Percentiles rank a stretch among this genome's conserved stretches.
These are phyloP conservation scores for Pyralis farinalis DNA, from an alignment of 2,888 invertebrate genomes.

Conservation along the genomic window DNA sequence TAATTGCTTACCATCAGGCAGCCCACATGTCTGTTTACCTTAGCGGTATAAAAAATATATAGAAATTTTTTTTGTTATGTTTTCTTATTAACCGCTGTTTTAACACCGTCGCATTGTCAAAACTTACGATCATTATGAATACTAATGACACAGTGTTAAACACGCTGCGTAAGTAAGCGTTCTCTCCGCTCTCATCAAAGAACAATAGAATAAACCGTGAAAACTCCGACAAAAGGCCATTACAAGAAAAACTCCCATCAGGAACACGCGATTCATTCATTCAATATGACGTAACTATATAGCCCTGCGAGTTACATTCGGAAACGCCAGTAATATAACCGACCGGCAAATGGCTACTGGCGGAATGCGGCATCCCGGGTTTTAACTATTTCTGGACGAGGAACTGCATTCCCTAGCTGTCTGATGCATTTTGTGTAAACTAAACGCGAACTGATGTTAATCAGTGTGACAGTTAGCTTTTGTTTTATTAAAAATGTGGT, in stretches of 20 bases:
- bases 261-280: conserved; percentile 17
- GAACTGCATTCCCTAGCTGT: conserved; percentile 35
- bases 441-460: not conserved
- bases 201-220: not conserved
- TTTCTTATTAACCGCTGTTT: no score
- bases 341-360: conserved; percentile 35
- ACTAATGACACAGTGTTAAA: no score
- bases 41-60: no score
- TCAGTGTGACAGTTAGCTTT: no score
- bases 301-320: conserved; percentile 13
- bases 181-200: no score
- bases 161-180: no score
- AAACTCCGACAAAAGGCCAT: not conserved
- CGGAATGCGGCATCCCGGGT: conserved; percentile 49
- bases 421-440: conserved; percentile 9
- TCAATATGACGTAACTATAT: conserved; percentile 11
- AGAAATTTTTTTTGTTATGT: no score
- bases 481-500: no score
- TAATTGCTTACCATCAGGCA: no score
- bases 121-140: no score
- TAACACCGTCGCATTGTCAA: no score
- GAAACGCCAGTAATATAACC: conserved; percentile 35
- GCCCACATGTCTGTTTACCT: no score
- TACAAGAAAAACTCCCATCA: not conserved
- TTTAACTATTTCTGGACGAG: conserved; percentile 61